phyloP scores from a whole-genome alignment of 1,140 invertebrate species.

The Doryteuthis pealeii region DNA sequence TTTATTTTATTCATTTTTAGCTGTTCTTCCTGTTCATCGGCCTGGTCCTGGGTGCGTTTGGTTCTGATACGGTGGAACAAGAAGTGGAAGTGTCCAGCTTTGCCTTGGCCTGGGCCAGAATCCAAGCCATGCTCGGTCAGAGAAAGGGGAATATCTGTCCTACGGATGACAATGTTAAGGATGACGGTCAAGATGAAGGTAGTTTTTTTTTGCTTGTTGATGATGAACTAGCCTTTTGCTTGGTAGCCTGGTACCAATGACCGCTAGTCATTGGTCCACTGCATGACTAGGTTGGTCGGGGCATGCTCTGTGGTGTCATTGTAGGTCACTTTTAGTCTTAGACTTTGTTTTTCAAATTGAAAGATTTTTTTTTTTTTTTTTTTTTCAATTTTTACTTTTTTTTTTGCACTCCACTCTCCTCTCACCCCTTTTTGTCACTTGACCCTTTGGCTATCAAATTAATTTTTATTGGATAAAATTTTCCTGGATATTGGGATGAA shows the following conservation, averaged over 20 bases:
- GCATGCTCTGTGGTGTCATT: slow-evolving; percentile 30
- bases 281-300: no score
- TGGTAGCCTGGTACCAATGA: no score
- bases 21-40: slow-evolving; percentile 7
- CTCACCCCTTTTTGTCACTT: no score
- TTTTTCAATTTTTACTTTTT: no score
- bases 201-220: background rate
- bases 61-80: slow-evolving; percentile 2
- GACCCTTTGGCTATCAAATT: no score
- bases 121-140: background rate
- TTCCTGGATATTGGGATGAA: no score
- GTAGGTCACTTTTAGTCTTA: slow-evolving; percentile 34
- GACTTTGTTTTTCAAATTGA: background rate
- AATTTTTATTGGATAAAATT: no score
- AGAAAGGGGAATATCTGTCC: slow-evolving; percentile 5
- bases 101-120: background rate
- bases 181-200: slow-evolving; percentile 8
- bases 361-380: no score
- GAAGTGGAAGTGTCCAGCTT: background rate
- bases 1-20: background rate
- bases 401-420: no score
- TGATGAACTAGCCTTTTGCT: no score
- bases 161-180: slow-evolving; percentile 3
- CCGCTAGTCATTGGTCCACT: no score
- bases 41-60: slow-evolving; percentile 2